Evolutionary conservation across 2,113 vertebrate species (phyloP).

Genomic region (Atractosteus spatula): DNA sequence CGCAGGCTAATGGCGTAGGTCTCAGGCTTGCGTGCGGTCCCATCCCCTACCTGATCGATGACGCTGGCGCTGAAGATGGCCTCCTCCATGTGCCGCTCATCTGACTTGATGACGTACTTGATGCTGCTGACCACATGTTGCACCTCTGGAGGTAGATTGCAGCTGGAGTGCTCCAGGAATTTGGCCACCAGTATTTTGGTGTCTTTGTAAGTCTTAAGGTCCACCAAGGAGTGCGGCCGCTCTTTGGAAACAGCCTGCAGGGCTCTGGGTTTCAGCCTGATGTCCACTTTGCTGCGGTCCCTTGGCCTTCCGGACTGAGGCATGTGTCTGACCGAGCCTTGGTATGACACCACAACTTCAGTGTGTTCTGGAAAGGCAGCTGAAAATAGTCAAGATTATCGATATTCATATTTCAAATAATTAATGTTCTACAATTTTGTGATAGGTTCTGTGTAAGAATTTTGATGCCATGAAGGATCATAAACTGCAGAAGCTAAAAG

Average conservation of each 20-base stretch:
- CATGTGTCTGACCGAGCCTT: slow-evolving; percentile 53
- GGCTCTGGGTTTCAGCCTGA: slow-evolving; percentile 65
- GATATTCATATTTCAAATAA: too few species aligned
- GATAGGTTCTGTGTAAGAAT: too few species aligned
- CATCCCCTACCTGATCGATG: slow-evolving; percentile 79
- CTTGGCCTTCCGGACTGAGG: slow-evolving; percentile 55
- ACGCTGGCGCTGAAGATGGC: slow-evolving; percentile 82
- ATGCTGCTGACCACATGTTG: slow-evolving; percentile 86
- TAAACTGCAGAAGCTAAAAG: too few species aligned
- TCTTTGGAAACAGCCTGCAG: slow-evolving; percentile 62
- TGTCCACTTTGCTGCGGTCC: slow-evolving; percentile 58
- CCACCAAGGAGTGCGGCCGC: slow-evolving; percentile 77
- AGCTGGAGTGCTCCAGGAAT: slow-evolving; percentile 89
- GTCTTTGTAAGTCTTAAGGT: slow-evolving; percentile 88
- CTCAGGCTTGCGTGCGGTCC: too few species aligned
- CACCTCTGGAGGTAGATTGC: slow-evolving; percentile 83
- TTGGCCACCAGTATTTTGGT: slow-evolving; percentile 91
- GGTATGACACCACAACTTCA: slow-evolving; percentile 48
- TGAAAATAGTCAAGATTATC: slow-evolving; percentile 23
- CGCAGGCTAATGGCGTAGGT: too few species aligned
- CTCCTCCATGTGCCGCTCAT: slow-evolving; percentile 88
- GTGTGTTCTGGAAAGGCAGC: slow-evolving; percentile 55
- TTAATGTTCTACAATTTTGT: too few species aligned
- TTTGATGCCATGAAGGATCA: too few species aligned
- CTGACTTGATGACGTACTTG: slow-evolving; percentile 78